Percentiles rank a stretch among this genome's conserved stretches.
Conservation (phyloP, 2,888 invertebrate species). For the Rhagonycha fulva region DNA sequence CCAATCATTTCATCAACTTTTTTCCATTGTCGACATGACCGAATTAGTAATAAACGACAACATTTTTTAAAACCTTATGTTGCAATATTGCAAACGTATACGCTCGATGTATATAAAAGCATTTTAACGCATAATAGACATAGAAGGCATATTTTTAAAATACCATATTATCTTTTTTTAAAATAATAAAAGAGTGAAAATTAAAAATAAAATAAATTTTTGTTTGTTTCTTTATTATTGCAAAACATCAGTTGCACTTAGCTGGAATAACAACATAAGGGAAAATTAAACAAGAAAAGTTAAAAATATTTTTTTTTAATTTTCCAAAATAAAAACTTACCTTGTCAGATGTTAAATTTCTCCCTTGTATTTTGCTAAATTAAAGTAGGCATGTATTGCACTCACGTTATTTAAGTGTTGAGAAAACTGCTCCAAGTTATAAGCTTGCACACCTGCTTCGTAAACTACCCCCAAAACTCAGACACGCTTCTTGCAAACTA, state of each 20-base stretch:
- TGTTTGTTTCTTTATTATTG: no score
- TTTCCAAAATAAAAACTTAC: background rate
- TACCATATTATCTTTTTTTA: no score
- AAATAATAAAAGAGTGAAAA: no score
- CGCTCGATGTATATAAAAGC: no score
- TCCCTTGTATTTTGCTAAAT: background rate
- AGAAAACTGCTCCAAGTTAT: conserved; percentile 21
- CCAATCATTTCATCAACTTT: no score
- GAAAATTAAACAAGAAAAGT: background rate
- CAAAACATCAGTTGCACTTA: background rate
- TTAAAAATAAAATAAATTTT: no score
- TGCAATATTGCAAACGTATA: no score
- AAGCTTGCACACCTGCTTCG: conserved; percentile 23
- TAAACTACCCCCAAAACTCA: conserved; percentile 26
- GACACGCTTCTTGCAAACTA: conserved; percentile 23
- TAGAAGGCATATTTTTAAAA: no score
- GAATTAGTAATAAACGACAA: no score
- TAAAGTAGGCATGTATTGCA: background rate
- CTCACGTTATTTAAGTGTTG: conserved; percentile 2
- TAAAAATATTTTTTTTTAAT: background rate
- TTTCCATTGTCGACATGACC: no score
- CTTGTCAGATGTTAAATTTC: background rate
- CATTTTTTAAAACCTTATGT: no score
- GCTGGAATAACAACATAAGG: background rate
- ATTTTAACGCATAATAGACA: no score